Percentiles rank a stretch among this genome's conserved stretches.
phyloP scores from a whole-genome alignment of 2,888 invertebrate species.

The Eretmocerus hayati region DNA sequence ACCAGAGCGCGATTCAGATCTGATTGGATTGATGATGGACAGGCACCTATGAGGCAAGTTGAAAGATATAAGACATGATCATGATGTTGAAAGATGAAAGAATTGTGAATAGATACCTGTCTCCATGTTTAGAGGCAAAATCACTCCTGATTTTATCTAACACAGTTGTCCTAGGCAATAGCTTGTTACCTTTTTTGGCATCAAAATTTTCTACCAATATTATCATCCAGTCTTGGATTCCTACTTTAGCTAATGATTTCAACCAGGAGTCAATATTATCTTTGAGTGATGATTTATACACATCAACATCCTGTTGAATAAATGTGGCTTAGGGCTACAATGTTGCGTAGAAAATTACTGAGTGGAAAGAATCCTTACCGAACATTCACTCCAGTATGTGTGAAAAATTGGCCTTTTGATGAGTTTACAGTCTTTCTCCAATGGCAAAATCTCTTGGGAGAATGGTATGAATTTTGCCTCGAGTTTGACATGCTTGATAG shows the following conservation, averaged over 20 bases:
- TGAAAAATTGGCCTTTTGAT: conserved; percentile 87
- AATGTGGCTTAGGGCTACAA: not conserved
- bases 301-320: conserved; percentile 92
- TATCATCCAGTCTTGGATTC: conserved; percentile 88
- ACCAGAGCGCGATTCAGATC: conserved; percentile 79
- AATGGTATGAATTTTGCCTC: conserved; percentile 77
- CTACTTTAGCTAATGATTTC: conserved; percentile 65
- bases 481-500: conserved; percentile 75
- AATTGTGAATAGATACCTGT: conserved; percentile 47
- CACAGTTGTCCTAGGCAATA: conserved; percentile 86
- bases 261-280: conserved; percentile 89
- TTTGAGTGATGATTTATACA: conserved; percentile 77
- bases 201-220: conserved; percentile 88
- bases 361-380: too few relatives aligned
- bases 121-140: conserved; percentile 82
- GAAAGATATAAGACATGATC: too few relatives aligned
- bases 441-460: conserved; percentile 65
- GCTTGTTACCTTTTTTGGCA: conserved; percentile 82
- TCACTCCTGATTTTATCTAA: conserved; percentile 91
- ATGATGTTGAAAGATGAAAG: too few relatives aligned
- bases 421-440: conserved; percentile 68
- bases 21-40: conserved; percentile 84
- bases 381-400: conserved; percentile 92
- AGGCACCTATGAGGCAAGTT: conserved; percentile 69
- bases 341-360: not conserved